Base-by-base conservation (phyloP, 2,113 vertebrate genomes). In the Podocnemis expansa region DNA sequence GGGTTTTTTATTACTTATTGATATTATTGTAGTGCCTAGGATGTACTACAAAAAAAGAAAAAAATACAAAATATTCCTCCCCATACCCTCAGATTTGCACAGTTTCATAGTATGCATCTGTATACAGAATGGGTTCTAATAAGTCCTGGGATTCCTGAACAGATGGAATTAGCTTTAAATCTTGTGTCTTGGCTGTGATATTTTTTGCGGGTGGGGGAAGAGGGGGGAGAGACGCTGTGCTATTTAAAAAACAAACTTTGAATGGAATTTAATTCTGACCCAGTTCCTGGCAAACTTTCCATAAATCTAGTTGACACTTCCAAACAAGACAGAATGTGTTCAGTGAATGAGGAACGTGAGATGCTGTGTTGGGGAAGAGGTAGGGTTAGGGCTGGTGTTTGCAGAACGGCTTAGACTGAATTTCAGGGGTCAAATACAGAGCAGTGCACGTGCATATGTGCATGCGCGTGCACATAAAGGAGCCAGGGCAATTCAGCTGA, bases 321-420 rank as follows among this genome's bases (percentile, higher is more conserved):
- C 83, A 80, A 96, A 91, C 84, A 60, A 82, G 89, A 93, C 70
- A 92, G 83, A 96, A n/a, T 78, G 38, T 55, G 54, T 78, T 96
- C 55, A 93, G 85, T 94, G 92, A 86, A 25, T 10, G 8, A 81
- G 95, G 96, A 97, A 95, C 2, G 16, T 80, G 95, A 96, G 41
- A 94, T 95, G 92, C 83, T 88, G 80, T 43, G 88, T 67, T 38
- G 13, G 56, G 56, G 87, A 81, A 75, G 51, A 94, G 85, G 82
- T 79, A 90, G 1, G 85, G 86, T 24, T 78, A 89, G 81, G 84
- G 79, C 93, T 95, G 82, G 73, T 93, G 58, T 97, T 97, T 89
- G 91, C 85, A 94, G 82, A 97, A 96, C 93, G 95, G 94, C 93
- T 97, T 97, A 93, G 97, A 97, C 95, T 96, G 89, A 95, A 85